Evolutionary conservation across 2,888 invertebrate genomes (phyloP).

Genomic region (Diarsia mendica): DNA sequence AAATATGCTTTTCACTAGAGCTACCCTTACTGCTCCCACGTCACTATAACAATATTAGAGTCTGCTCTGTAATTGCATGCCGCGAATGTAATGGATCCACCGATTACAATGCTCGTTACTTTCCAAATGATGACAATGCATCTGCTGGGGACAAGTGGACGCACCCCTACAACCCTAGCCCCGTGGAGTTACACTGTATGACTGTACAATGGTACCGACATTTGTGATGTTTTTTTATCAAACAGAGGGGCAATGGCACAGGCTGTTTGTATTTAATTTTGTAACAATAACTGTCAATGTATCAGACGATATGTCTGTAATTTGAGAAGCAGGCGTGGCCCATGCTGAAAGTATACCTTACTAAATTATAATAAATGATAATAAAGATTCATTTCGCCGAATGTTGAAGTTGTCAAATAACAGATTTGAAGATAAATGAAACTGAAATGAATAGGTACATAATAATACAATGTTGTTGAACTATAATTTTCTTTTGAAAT

Average conservation of each 20-base stretch:
- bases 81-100: constrained; percentile 22
- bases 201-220: neutral
- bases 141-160: constrained; percentile 33
- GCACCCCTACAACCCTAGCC: constrained; percentile 19
- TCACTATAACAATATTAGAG: constrained; percentile 6
- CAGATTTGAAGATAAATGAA: constrained; percentile 1
- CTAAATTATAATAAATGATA: neutral
- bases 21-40: neutral
- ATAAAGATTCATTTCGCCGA: neutral
- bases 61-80: neutral
- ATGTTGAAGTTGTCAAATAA: neutral
- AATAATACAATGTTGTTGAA: neutral
- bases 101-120: constrained; percentile 22
- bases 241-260: neutral
- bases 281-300: neutral
- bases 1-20: neutral
- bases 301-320: neutral
- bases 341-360: neutral
- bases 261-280: constrained; percentile 1
- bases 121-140: constrained; percentile 7
- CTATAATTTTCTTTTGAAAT: constrained; percentile 17
- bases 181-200: neutral
- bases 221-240: constrained; percentile 10
- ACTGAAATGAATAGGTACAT: neutral
- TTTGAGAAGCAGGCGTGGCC: neutral